These are phyloP conservation scores for Acronicta aceris DNA, from an alignment of 2,888 invertebrate genomes.

Conservation along the genomic window DNA sequence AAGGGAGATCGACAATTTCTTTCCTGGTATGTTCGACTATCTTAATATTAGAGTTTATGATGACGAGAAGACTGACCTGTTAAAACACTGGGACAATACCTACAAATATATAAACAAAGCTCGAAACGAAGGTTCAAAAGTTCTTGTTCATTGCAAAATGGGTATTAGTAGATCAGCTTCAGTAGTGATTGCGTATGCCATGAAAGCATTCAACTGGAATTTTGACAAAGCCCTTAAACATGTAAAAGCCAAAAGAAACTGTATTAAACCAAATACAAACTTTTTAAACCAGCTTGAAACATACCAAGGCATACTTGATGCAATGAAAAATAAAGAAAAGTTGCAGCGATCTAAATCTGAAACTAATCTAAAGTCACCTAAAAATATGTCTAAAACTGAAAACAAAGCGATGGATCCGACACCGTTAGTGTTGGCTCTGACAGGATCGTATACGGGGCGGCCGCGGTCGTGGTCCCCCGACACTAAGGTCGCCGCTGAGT, in stretches of 20 bases:
- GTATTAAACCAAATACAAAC: slow-evolving; percentile 98
- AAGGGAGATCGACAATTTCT: slow-evolving; percentile 99
- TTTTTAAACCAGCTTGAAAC: slow-evolving; percentile 98
- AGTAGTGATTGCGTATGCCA: slow-evolving; percentile 99
- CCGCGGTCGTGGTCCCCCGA: slow-evolving; percentile 94
- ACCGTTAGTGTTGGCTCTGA: slow-evolving; percentile 89
- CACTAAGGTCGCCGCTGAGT: slow-evolving; percentile 89
- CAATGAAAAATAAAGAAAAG: slow-evolving; percentile 98
- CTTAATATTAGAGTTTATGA: slow-evolving; percentile 99
- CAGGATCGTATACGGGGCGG: slow-evolving; percentile 82
- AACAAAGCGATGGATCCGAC: slow-evolving; percentile 90
- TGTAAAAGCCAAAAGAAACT: slow-evolving; percentile 96
- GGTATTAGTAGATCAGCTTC: slow-evolving; percentile 99
- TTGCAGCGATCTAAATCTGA: slow-evolving; percentile 97
- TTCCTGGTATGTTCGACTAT: slow-evolving; percentile 98
- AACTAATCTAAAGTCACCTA: slow-evolving; percentile 94
- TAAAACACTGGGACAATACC: slow-evolving; percentile 99
- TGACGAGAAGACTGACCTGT: slow-evolving; percentile 98
- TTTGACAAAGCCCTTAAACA: slow-evolving; percentile 96
- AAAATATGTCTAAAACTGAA: slow-evolving; percentile 87
- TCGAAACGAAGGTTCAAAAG: slow-evolving; percentile 96
- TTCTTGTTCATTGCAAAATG: slow-evolving; percentile 99
- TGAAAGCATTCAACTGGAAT: slow-evolving; percentile 99
- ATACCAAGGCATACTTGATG: slow-evolving; percentile 98
- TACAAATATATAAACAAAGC: slow-evolving; percentile 98